phyloP scores from a whole-genome alignment of 1,140 invertebrate genomes.

The Leptopilina boulardi region DNA sequence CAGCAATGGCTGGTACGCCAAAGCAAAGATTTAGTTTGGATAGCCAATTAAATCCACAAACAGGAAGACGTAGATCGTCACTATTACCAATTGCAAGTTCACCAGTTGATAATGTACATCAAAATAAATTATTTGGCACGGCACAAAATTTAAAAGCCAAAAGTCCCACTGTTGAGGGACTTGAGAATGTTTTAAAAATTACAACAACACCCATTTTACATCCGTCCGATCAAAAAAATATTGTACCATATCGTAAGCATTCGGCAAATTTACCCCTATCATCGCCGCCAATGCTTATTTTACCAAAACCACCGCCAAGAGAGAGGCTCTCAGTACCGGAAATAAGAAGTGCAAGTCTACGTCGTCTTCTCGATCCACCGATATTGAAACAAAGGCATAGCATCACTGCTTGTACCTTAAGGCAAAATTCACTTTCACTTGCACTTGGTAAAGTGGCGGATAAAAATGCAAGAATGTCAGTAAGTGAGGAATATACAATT shows the following conservation, averaged over 20 bases:
- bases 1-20: slow-evolving; percentile 67
- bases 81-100: slow-evolving; percentile 70
- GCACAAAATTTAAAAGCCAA: slow-evolving; percentile 44
- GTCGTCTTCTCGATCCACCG: slow-evolving; percentile 69
- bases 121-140: slow-evolving; percentile 37
- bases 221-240: slow-evolving; percentile 55
- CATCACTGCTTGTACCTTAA: slow-evolving; percentile 62
- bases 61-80: slow-evolving; percentile 59
- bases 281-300: slow-evolving; percentile 10
- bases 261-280: slow-evolving; percentile 20
- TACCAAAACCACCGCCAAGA: slow-evolving; percentile 38
- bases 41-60: slow-evolving; percentile 64
- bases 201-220: slow-evolving; percentile 67
- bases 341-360: slow-evolving; percentile 69
- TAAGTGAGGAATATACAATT: slow-evolving; percentile 43
- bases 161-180: slow-evolving; percentile 56
- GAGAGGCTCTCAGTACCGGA: slow-evolving; percentile 72
- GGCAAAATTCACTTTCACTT: slow-evolving; percentile 55
- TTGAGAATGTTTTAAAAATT: slow-evolving; percentile 64
- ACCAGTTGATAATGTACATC: slow-evolving; percentile 65
- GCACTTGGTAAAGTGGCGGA: slow-evolving; percentile 50
- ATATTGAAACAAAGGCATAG: slow-evolving; percentile 67
- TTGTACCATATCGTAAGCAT: slow-evolving; percentile 38
- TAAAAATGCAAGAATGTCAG: slow-evolving; percentile 52
- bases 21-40: slow-evolving; percentile 71